Percentiles rank a stretch among this genome's conserved stretches.
phyloP scores from a whole-genome alignment of 2,888 invertebrate species.

The Tenthredo livida region DNA sequence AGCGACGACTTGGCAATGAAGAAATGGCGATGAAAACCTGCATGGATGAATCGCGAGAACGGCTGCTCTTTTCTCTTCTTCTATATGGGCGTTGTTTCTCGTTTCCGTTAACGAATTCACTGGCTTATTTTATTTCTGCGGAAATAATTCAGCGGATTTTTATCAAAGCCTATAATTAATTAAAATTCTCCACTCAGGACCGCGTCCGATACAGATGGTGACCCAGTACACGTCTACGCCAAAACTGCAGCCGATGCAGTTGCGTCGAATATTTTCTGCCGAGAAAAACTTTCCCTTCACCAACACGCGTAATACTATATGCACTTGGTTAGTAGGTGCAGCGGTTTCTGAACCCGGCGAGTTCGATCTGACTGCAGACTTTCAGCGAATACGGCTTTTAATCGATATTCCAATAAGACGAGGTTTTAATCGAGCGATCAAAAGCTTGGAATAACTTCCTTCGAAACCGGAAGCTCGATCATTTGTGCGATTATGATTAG shows the following conservation, averaged over 20 bases:
- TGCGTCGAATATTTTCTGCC: background rate
- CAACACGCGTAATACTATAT: background rate
- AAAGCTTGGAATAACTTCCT: background rate
- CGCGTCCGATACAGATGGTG: background rate
- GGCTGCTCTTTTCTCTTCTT: background rate
- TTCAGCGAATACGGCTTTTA: background rate
- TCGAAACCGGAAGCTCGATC: background rate
- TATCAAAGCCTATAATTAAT: background rate
- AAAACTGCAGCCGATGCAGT: constrained; percentile 33
- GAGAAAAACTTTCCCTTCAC: constrained; percentile 43
- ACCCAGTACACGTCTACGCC: constrained; percentile 34
- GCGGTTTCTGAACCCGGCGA: constrained; percentile 6
- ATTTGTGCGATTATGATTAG: too few species aligned
- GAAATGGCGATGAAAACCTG: background rate
- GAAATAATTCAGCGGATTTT: background rate
- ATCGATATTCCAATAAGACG: background rate
- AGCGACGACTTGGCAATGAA: background rate
- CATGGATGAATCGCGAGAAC: background rate
- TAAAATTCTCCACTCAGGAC: background rate
- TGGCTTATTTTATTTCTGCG: background rate
- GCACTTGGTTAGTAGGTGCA: background rate
- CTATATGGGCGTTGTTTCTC: background rate
- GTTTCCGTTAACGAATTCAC: background rate
- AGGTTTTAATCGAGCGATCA: background rate
- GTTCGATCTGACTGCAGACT: background rate